These are phyloP conservation scores for Puntigrus tetrazona DNA, from an alignment of 2,113 vertebrate species.

Conservation along the genomic window DNA sequence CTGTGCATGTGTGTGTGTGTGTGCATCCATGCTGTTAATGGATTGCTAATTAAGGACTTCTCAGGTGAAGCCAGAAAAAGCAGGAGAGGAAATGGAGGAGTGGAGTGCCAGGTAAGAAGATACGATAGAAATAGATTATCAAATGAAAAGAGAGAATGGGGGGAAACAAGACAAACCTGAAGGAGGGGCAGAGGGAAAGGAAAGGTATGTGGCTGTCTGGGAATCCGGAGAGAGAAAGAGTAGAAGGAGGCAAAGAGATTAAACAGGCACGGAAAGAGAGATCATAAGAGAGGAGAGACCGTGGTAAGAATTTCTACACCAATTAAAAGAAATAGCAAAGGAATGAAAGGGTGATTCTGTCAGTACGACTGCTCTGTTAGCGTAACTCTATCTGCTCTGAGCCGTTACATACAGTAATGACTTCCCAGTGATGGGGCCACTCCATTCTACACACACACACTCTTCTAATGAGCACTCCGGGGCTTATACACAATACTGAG, in stretches of 20 bases:
- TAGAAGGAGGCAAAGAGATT: constrained; percentile 17
- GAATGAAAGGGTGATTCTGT: constrained; percentile 19
- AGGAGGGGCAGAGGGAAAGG: constrained; percentile 20
- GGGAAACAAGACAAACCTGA: constrained; percentile 26
- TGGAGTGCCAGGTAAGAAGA: constrained; percentile 16
- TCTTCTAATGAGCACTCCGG: constrained; percentile 34
- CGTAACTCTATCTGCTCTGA: constrained; percentile 34
- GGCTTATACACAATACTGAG: constrained; percentile 26
- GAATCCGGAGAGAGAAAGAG: constrained; percentile 23
- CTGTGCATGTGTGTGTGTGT: constrained; percentile 32
- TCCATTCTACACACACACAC: constrained; percentile 10
- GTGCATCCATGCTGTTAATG: constrained; percentile 31
- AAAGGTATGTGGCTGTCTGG: constrained; percentile 7
- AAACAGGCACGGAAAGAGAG: constrained; percentile 44
- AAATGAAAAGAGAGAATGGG: constrained; percentile 13
- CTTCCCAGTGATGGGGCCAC: constrained; percentile 22
- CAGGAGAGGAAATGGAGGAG: constrained; percentile 7
- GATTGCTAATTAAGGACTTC: constrained; percentile 31
- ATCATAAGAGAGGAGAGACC: constrained; percentile 51
- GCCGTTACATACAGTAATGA: constrained; percentile 25
- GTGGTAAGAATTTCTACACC: constrained; percentile 52
- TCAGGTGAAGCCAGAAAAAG: constrained; percentile 35
- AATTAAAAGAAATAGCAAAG: constrained; percentile 26
- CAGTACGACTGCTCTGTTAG: constrained; percentile 21
- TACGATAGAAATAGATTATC: neutral